Conservation (phyloP, 1,140 invertebrate species). For the Anoplophora glabripennis region DNA sequence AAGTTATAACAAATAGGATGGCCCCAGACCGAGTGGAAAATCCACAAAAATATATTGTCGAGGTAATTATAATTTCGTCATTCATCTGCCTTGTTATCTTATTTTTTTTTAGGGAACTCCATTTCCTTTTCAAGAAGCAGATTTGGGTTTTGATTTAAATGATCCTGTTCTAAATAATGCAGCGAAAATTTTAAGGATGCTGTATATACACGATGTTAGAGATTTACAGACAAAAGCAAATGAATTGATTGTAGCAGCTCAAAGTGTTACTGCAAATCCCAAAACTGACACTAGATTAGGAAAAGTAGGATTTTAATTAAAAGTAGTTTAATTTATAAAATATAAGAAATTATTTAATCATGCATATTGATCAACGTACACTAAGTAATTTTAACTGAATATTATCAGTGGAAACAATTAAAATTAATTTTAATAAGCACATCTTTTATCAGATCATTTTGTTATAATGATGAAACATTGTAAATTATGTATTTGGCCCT, state of each 20-base stretch:
- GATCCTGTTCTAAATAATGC: slow-evolving; percentile 75
- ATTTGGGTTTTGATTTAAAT: slow-evolving; percentile 66
- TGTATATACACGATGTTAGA: slow-evolving; percentile 89
- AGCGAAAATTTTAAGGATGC: slow-evolving; percentile 76
- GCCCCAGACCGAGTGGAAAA: slow-evolving; percentile 65
- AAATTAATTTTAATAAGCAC: no score
- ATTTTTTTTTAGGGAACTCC: slow-evolving; percentile 57
- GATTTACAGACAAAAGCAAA: slow-evolving; percentile 94
- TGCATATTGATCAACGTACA: no score
- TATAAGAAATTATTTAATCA: no score
- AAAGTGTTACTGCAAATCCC: slow-evolving; percentile 92
- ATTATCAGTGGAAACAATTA: no score
- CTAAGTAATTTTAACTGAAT: no score
- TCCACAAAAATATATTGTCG: slow-evolving; percentile 51
- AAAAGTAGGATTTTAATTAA: slow-evolving; percentile 72
- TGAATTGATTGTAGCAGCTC: slow-evolving; percentile 87
- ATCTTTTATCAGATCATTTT: no score
- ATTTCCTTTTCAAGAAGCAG: slow-evolving; percentile 65
- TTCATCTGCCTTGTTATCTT: slow-evolving; percentile 5
- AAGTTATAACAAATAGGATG: slow-evolving; percentile 64
- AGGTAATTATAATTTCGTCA: slow-evolving; percentile 31
- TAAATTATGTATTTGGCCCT: no score
- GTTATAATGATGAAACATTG: no score
- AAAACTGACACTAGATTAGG: slow-evolving; percentile 94
- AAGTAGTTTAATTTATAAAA: background rate